Percentiles rank a stretch among this genome's conserved stretches.
Conservation (phyloP, 2,797 vertebrate species). For the Typhlichthys subterraneus region DNA sequence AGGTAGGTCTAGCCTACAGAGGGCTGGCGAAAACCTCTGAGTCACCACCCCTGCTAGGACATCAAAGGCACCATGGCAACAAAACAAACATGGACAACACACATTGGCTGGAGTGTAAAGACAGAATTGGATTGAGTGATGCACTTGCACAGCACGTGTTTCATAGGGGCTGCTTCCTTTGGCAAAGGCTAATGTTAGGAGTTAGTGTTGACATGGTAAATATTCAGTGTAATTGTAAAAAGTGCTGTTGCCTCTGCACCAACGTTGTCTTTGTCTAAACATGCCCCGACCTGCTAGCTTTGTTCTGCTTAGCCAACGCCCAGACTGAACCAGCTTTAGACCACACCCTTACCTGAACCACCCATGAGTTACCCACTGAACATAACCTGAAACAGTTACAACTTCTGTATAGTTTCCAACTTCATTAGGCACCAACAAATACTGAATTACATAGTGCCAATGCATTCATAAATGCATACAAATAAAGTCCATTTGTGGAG, state of each 20-base stretch:
- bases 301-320: background rate
- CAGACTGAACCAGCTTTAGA: background rate
- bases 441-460: too few relatives aligned
- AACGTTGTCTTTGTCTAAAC: background rate
- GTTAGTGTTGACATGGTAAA: background rate
- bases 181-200: too few relatives aligned
- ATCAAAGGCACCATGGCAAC: conserved; percentile 62
- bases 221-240: background rate
- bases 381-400: background rate
- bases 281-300: background rate
- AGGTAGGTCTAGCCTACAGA: conserved; percentile 38
- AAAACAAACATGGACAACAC: conserved; percentile 67
- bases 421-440: too few relatives aligned
- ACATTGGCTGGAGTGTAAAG: conserved; percentile 18
- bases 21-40: conserved; percentile 64
- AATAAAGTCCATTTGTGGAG: too few relatives aligned
- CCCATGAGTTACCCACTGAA: background rate
- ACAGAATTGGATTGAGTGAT: conserved; percentile 26
- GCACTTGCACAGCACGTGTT: conserved; percentile 30
- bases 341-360: conserved; percentile 10
- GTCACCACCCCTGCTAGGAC: conserved; percentile 65
- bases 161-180: conserved; percentile 32
- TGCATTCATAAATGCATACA: too few relatives aligned
- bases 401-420: too few relatives aligned
- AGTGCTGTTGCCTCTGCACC: conserved; percentile 9